phyloP scores from a whole-genome alignment of 92 coral and sea anemone species.

The Epizoanthus rinbou region DNA sequence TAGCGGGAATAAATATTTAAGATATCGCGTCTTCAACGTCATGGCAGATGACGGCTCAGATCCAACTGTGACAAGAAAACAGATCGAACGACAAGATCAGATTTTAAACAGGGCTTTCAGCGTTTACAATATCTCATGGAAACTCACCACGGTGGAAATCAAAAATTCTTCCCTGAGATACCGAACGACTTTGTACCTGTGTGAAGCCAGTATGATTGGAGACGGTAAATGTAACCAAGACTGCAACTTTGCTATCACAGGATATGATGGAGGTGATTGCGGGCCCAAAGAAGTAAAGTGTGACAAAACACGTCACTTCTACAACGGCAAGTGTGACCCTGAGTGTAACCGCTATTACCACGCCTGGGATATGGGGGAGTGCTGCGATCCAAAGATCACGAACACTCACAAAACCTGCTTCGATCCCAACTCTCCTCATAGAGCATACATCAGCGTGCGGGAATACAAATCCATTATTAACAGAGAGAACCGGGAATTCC shows the following conservation, averaged over 20 bases:
- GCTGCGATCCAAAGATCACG: slow-evolving; percentile 73
- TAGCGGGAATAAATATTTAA: slow-evolving; percentile 65
- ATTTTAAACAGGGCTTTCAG: slow-evolving; percentile 65
- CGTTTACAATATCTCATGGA: slow-evolving; percentile 78
- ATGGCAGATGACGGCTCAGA: slow-evolving; percentile 83
- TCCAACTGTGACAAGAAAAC: slow-evolving; percentile 76
- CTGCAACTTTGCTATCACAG: slow-evolving; percentile 75
- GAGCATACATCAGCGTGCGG: slow-evolving; percentile 84
- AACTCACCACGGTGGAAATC: slow-evolving; percentile 56
- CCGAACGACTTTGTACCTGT: slow-evolving; percentile 72
- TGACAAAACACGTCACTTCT: slow-evolving; percentile 74
- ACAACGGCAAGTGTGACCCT: slow-evolving; percentile 90
- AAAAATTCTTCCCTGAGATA: slow-evolving; percentile 79
- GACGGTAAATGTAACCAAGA: slow-evolving; percentile 65
- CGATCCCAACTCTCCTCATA: slow-evolving; percentile 80
- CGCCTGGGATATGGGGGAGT: slow-evolving; percentile 91
- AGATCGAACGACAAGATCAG: slow-evolving; percentile 65
- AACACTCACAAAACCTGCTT: slow-evolving; percentile 72
- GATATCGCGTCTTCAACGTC: slow-evolving; percentile 83
- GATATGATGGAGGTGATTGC: slow-evolving; percentile 94
- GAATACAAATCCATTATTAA: slow-evolving; percentile 78
- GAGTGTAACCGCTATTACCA: slow-evolving; percentile 79
- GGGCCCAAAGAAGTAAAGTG: slow-evolving; percentile 69
- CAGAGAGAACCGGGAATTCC: slow-evolving; percentile 64
- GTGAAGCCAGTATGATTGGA: slow-evolving; percentile 79